Evolutionary conservation across 1,140 invertebrate genomes (phyloP).

Genomic region (Artemia franciscana): DNA sequence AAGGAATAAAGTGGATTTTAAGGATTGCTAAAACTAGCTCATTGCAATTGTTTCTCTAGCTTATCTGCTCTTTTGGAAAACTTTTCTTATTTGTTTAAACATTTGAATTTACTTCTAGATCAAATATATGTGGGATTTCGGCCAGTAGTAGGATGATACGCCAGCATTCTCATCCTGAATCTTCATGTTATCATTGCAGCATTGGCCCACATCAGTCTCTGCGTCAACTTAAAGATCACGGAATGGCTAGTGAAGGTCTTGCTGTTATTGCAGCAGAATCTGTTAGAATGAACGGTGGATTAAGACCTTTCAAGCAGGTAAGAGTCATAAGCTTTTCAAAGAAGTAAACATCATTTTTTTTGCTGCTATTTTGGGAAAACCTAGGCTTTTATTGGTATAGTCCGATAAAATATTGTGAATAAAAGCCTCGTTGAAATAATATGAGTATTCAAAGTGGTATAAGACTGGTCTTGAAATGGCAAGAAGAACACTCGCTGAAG

Average conservation of each 20-base stretch:
- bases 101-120: neutral
- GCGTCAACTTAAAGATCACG: slow-evolving; percentile 48
- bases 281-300: slow-evolving; percentile 80
- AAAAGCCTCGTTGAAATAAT: no score
- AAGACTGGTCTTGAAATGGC: no score
- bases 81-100: neutral
- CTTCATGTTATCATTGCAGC: slow-evolving; percentile 25
- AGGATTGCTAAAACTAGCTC: no score
- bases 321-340: slow-evolving; percentile 15
- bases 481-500: no score
- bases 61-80: no score
- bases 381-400: no score
- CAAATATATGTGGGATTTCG: neutral
- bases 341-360: no score
- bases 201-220: slow-evolving; percentile 32
- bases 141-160: slow-evolving; percentile 42
- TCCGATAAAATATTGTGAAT: no score
- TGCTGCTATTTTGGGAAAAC: no score
- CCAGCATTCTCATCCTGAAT: slow-evolving; percentile 72
- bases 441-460: no score
- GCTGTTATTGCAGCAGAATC: slow-evolving; percentile 94
- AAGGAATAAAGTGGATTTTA: no score
- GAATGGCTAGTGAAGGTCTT: slow-evolving; percentile 23
- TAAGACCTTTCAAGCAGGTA: slow-evolving; percentile 88
- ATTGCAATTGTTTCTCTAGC: no score